phyloP scores from a whole-genome alignment of 2,797 vertebrate species.

The Erpetoichthys calabaricus region DNA sequence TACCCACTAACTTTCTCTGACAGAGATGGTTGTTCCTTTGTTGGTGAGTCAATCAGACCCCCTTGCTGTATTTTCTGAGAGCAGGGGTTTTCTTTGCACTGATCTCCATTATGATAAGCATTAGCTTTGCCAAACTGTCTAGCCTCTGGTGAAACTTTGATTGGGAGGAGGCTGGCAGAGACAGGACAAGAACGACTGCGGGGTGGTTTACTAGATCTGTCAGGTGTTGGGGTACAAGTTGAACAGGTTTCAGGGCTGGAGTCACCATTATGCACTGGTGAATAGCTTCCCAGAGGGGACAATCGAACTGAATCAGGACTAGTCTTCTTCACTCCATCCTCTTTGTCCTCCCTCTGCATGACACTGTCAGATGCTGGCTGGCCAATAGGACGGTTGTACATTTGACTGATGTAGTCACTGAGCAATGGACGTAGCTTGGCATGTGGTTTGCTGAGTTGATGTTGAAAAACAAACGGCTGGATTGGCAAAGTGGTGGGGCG shows the following conservation, averaged over 20 bases:
- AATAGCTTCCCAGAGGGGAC: slow-evolving; percentile 85
- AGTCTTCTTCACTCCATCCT: slow-evolving; percentile 29
- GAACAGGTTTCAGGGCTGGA: slow-evolving; percentile 60
- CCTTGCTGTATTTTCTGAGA: slow-evolving; percentile 26
- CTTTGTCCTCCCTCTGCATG: slow-evolving; percentile 15
- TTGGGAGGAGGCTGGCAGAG: slow-evolving; percentile 38
- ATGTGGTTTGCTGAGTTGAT: slow-evolving; percentile 66
- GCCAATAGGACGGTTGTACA: slow-evolving; percentile 47
- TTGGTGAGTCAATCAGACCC: slow-evolving; percentile 32
- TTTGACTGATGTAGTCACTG: slow-evolving; percentile 64
- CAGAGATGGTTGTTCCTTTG: slow-evolving; percentile 36
- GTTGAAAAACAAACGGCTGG: slow-evolving; percentile 93
- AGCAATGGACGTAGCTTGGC: slow-evolving; percentile 64
- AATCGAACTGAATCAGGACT: slow-evolving; percentile 62
- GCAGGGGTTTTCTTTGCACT: slow-evolving; percentile 19
- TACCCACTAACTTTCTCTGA: slow-evolving; percentile 42
- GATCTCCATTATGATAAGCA: slow-evolving; percentile 8
- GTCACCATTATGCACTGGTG: slow-evolving; percentile 61
- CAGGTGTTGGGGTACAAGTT: slow-evolving; percentile 56
- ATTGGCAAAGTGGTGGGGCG: slow-evolving; percentile 89
- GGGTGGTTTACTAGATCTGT: slow-evolving; percentile 40
- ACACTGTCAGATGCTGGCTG: slow-evolving; percentile 25
- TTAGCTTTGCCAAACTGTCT: slow-evolving; percentile 19
- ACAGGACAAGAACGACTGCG: slow-evolving; percentile 62
- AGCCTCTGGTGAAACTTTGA: slow-evolving; percentile 31